These are phyloP conservation scores for Scrobipalpa atriplicella DNA, from an alignment of 2,888 invertebrate genomes.

Conservation along the genomic window DNA sequence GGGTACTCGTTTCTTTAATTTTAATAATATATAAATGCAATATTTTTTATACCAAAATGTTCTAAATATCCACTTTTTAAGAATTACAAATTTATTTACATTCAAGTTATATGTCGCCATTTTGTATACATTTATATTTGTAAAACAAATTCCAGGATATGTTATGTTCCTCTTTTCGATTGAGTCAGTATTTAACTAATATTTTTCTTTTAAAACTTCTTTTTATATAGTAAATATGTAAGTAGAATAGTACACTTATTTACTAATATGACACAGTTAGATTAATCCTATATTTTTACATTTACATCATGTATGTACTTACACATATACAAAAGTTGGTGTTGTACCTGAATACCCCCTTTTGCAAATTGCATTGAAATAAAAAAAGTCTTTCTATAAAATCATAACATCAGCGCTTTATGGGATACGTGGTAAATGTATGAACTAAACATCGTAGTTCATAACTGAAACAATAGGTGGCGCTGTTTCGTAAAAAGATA, in stretches of 20 bases:
- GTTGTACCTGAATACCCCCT: slow-evolving; percentile 56
- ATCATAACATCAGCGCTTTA: not conserved
- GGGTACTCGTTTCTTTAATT: slow-evolving; percentile 60
- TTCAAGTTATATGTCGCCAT: slow-evolving; percentile 53
- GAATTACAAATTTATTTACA: slow-evolving; percentile 80
- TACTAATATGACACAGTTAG: slow-evolving; percentile 82
- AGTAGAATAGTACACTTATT: slow-evolving; percentile 80
- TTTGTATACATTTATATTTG: slow-evolving; percentile 38
- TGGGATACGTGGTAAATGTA: not conserved
- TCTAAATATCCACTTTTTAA: slow-evolving; percentile 59
- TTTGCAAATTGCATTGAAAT: slow-evolving; percentile 35
- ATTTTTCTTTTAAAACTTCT: slow-evolving; percentile 71
- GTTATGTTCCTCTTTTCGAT: slow-evolving; percentile 46
- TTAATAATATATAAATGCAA: slow-evolving; percentile 74
- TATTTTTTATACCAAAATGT: slow-evolving; percentile 68
- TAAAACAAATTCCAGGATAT: slow-evolving; percentile 31
- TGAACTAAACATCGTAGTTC: slow-evolving; percentile 20
- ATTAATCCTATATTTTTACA: slow-evolving; percentile 76
- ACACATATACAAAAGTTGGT: slow-evolving; percentile 73
- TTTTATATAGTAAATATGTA: slow-evolving; percentile 76
- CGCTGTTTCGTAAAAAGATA: slow-evolving; percentile 33
- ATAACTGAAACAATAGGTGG: slow-evolving; percentile 34
- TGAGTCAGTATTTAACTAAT: slow-evolving; percentile 73
- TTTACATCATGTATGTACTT: slow-evolving; percentile 77
- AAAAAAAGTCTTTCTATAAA: not conserved